These are phyloP conservation scores for Numida meleagris DNA, from an alignment of 2,113 vertebrate genomes.

Conservation along the genomic window DNA sequence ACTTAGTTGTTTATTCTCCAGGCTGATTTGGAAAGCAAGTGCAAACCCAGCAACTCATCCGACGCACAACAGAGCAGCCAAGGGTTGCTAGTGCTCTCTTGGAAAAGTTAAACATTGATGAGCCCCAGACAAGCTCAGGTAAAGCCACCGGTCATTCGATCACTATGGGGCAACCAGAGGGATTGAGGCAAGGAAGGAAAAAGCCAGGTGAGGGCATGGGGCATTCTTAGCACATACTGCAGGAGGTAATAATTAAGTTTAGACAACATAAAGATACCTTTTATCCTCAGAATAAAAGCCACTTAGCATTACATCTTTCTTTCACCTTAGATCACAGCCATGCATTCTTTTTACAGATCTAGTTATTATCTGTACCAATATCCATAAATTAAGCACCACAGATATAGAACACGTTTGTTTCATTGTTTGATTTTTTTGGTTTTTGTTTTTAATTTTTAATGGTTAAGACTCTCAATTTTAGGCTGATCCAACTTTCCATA, in stretches of 20 bases:
- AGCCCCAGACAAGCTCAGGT: background rate
- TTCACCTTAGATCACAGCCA: background rate
- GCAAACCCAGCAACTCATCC: background rate
- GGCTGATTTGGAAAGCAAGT: background rate
- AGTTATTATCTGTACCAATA: background rate
- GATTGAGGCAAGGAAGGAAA: background rate
- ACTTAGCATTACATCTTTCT: background rate
- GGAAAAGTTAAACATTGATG: slow-evolving; percentile 64
- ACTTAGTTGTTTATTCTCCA: slow-evolving; percentile 4
- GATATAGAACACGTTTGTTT: no score
- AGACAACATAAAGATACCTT: slow-evolving; percentile 15
- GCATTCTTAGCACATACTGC: slow-evolving; percentile 11
- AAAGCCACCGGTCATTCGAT: background rate
- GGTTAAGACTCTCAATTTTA: background rate
- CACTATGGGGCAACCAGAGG: background rate
- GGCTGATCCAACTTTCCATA: background rate
- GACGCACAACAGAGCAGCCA: background rate
- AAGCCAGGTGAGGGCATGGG: background rate
- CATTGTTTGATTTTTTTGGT: background rate
- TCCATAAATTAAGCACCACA: background rate
- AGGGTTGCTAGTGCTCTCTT: background rate
- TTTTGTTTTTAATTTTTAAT: background rate
- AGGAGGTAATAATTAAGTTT: background rate
- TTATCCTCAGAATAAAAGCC: background rate
- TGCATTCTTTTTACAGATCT: background rate